phyloP scores from a whole-genome alignment of 2,113 vertebrate species.

The western clawed frog (Xenopus tropicalis) region DNA sequence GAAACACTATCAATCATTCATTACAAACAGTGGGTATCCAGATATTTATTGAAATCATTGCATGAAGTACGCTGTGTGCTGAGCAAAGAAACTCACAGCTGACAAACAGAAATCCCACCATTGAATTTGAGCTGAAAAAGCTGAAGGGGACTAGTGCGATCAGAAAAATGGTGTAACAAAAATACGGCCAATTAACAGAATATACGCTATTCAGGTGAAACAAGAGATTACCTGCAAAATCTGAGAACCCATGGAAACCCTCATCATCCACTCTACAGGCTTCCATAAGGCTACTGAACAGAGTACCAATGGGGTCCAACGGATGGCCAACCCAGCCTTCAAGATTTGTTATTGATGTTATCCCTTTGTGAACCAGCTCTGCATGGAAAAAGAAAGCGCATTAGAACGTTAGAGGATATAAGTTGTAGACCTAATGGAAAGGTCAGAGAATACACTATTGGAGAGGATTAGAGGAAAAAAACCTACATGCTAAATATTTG shows the following conservation, averaged over 20 bases:
- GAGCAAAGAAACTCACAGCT: constrained; percentile 12
- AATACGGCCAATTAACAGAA: too few species aligned
- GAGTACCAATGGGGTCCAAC: constrained; percentile 87
- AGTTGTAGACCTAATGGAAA: too few species aligned
- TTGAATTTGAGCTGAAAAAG: not conserved
- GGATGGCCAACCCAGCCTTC: constrained; percentile 98
- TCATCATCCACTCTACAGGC: constrained; percentile 76
- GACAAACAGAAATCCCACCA: constrained; percentile 13
- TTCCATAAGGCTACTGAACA: constrained; percentile 92
- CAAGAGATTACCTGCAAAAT: constrained; percentile 73
- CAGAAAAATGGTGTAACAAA: too few species aligned
- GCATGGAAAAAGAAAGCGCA: constrained; percentile 11
- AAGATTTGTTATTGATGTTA: constrained; percentile 85
- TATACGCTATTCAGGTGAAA: not conserved
- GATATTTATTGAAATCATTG: constrained; percentile 28
- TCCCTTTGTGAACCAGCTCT: constrained; percentile 87
- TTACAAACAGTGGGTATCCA: constrained; percentile 29
- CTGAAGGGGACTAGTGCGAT: not conserved
- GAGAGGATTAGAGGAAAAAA: too few species aligned
- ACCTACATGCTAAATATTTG: too few species aligned
- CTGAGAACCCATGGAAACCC: constrained; percentile 67
- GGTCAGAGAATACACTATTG: too few species aligned
- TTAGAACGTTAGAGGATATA: not conserved
- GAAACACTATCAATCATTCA: constrained; percentile 39
- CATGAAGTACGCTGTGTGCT: constrained; percentile 3